Conservation (phyloP, 2,113 vertebrate genomes). For the Myotis yumanensis region DNA sequence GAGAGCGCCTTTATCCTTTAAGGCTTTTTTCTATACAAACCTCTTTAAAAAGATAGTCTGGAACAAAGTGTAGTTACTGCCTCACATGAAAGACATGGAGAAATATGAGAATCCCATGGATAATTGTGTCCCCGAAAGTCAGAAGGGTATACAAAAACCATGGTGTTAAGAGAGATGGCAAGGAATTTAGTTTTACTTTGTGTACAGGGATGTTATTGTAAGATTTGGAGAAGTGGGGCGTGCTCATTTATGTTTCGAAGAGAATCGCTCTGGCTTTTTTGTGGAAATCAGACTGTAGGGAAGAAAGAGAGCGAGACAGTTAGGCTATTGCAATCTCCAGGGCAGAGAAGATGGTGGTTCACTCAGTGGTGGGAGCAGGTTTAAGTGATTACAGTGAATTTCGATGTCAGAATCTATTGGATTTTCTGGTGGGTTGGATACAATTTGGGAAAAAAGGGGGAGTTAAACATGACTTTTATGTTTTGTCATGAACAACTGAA, state of each 20-base stretch:
- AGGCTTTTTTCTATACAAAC: not conserved
- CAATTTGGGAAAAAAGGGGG: not conserved
- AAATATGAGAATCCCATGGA: not conserved
- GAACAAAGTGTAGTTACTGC: not conserved
- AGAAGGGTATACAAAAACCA: not conserved
- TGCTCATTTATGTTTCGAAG: not conserved
- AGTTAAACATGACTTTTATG: not conserved
- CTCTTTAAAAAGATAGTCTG: not conserved
- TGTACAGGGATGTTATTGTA: not conserved
- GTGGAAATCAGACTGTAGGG: not conserved
- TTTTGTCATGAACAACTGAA: not conserved
- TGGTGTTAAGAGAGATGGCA: not conserved
- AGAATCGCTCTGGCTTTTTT: not conserved
- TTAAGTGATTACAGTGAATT: not conserved
- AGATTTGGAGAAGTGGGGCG: not conserved
- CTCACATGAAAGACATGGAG: not conserved
- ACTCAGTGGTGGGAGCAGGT: not conserved
- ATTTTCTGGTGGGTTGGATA: not conserved
- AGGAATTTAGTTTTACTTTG: not conserved
- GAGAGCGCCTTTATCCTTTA: not conserved
- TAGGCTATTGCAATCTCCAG: not conserved
- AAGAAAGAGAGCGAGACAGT: not conserved
- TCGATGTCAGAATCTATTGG: not conserved
- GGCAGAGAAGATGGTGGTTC: not conserved
- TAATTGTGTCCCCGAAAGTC: not conserved